phyloP scores from a whole-genome alignment of 1,140 invertebrate genomes.

The Bilobella aurantiaca region DNA sequence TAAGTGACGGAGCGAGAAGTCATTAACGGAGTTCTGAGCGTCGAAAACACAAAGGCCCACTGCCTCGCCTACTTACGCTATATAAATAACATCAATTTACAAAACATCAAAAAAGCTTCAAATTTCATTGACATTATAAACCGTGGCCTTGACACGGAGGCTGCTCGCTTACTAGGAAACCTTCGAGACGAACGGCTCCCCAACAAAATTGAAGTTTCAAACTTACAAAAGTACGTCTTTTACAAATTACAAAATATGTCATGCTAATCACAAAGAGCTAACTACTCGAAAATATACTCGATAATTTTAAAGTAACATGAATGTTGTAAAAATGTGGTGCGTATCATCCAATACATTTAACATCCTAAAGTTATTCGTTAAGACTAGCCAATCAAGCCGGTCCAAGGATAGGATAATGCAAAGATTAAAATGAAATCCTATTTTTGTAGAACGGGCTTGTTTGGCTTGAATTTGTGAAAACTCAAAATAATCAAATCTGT shows the following conservation, averaged over 20 bases:
- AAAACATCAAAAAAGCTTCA: slow-evolving; percentile 84
- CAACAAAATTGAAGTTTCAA: slow-evolving; percentile 74
- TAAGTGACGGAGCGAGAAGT: slow-evolving; percentile 94
- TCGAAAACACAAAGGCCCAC: slow-evolving; percentile 91
- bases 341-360: too few relatives aligned
- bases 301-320: too few relatives aligned
- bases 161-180: slow-evolving; percentile 76
- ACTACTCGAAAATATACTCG: too few relatives aligned
- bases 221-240: slow-evolving; percentile 63
- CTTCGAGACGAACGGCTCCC: slow-evolving; percentile 77
- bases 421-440: too few relatives aligned
- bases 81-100: slow-evolving; percentile 95
- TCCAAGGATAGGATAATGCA: too few relatives aligned
- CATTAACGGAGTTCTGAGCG: slow-evolving; percentile 85
- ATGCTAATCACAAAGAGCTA: too few relatives aligned
- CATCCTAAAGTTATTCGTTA: too few relatives aligned
- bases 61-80: slow-evolving; percentile 53
- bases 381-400: too few relatives aligned
- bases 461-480: too few relatives aligned
- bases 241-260: neutral
- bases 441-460: too few relatives aligned
- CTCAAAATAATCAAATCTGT: too few relatives aligned
- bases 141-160: slow-evolving; percentile 83
- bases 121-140: slow-evolving; percentile 92
- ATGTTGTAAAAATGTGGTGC: too few relatives aligned